phyloP scores from a whole-genome alignment of 1,140 invertebrate genomes.

The Euschistus heros region DNA sequence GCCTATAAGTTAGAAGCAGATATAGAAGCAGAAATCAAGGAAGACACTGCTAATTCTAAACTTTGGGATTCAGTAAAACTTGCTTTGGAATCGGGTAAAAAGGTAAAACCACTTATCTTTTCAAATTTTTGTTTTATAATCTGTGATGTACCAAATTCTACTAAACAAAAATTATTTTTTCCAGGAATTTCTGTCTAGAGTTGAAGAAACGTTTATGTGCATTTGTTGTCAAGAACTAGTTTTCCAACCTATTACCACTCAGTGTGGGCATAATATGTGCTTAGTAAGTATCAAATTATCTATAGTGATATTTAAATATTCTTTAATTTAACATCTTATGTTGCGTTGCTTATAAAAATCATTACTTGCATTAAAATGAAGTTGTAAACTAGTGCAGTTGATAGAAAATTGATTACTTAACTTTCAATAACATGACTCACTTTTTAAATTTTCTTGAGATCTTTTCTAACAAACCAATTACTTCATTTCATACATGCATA shows the following conservation, averaged over 20 bases:
- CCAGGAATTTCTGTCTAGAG: slow-evolving; percentile 51
- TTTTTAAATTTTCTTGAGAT: no score
- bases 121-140: no score
- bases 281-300: slow-evolving; percentile 43
- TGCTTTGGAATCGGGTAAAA: slow-evolving; percentile 39
- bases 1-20: slow-evolving; percentile 40
- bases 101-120: slow-evolving; percentile 33
- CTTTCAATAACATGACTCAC: no score
- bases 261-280: slow-evolving; percentile 69
- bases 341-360: not conserved
- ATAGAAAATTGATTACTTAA: no score
- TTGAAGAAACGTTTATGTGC: slow-evolving; percentile 60
- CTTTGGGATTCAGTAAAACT: slow-evolving; percentile 52
- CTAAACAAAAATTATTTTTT: slow-evolving; percentile 27
- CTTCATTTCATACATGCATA: no score
- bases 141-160: no score
- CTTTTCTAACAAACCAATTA: no score
- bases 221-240: slow-evolving; percentile 71
- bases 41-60: slow-evolving; percentile 52
- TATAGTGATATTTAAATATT: no score
- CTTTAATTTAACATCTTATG: no score
- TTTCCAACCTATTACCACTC: slow-evolving; percentile 58
- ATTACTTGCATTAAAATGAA: no score
- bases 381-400: no score
- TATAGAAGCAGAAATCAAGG: slow-evolving; percentile 43